Percentiles rank a stretch among this genome's conserved stretches.
These are phyloP conservation scores for Clanis bilineata DNA, from an alignment of 2,888 invertebrate species.

Conservation along the genomic window DNA sequence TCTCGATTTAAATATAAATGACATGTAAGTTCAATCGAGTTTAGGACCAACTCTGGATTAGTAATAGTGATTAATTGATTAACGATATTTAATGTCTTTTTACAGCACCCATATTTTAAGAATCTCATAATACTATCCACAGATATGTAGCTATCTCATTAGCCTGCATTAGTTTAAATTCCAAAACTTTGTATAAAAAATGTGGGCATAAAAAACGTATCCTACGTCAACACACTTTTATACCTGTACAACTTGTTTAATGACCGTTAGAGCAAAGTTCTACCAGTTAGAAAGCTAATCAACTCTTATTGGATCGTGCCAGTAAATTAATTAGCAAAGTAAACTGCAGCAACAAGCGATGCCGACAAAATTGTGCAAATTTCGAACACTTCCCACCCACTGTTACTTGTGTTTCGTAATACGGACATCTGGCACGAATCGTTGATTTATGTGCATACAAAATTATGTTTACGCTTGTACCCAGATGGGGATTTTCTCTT, in stretches of 20 bases:
- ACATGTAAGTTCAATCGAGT: too few relatives aligned
- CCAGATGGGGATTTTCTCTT: constrained; percentile 36
- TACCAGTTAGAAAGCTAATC: constrained; percentile 7
- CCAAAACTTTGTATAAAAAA: not conserved
- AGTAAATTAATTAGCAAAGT: constrained; percentile 9
- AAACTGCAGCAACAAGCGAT: constrained; percentile 20
- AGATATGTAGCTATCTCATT: not conserved
- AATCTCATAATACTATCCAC: not conserved
- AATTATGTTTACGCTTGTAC: constrained; percentile 37
- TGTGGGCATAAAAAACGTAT: not conserved
- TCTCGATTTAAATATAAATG: too few relatives aligned
- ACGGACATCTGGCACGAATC: constrained; percentile 62
- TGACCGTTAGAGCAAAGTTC: constrained; percentile 7
- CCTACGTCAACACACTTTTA: not conserved
- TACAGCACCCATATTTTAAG: not conserved
- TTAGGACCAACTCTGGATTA: too few relatives aligned
- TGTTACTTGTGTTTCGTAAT: constrained; percentile 48
- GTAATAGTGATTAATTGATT: too few relatives aligned
- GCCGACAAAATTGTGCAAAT: constrained; percentile 23
- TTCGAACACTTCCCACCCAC: constrained; percentile 38
- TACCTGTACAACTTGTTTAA: not conserved
- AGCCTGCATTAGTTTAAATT: not conserved
- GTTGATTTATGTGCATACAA: constrained; percentile 56
- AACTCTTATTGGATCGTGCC: constrained; percentile 2
- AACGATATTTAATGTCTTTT: too few relatives aligned